These are phyloP conservation scores for Protobothrops flavoviridis DNA, from an alignment of 2,113 vertebrate species.

Conservation along the genomic window DNA sequence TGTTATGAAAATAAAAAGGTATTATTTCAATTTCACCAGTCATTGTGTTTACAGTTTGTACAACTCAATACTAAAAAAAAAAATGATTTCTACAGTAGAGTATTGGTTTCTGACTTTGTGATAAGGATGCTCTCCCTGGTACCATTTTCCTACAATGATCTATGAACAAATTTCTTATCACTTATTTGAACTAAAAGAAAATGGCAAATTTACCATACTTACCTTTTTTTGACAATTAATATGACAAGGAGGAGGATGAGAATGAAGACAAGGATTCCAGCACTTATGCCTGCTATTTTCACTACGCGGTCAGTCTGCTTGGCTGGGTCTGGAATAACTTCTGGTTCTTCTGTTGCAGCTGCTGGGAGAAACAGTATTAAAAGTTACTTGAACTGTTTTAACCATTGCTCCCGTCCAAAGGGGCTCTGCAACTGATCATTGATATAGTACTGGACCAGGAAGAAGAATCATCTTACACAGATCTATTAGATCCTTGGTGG, in stretches of 20 bases:
- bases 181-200: background rate
- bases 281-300: constrained; percentile 97
- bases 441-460: background rate
- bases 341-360: constrained; percentile 96
- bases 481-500: background rate
- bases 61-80: constrained; percentile 19
- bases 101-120: background rate
- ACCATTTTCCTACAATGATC: background rate
- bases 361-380: constrained; percentile 60
- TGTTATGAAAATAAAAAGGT: background rate
- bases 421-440: background rate
- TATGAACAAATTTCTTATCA: constrained; percentile 16
- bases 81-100: background rate
- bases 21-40: constrained; percentile 33
- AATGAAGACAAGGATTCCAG: constrained; percentile 92
- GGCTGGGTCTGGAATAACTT: constrained; percentile 93
- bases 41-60: background rate
- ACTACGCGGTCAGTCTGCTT: constrained; percentile 96
- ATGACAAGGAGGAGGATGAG: constrained; percentile 92
- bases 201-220: constrained; percentile 56
- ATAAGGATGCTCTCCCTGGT: background rate
- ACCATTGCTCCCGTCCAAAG: background rate
- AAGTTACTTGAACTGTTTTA: constrained; percentile 55
- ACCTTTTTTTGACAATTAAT: constrained; percentile 97
- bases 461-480: background rate